These are phyloP conservation scores for Aldrovandia affinis DNA, from an alignment of 2,797 vertebrate genomes.

Conservation along the genomic window DNA sequence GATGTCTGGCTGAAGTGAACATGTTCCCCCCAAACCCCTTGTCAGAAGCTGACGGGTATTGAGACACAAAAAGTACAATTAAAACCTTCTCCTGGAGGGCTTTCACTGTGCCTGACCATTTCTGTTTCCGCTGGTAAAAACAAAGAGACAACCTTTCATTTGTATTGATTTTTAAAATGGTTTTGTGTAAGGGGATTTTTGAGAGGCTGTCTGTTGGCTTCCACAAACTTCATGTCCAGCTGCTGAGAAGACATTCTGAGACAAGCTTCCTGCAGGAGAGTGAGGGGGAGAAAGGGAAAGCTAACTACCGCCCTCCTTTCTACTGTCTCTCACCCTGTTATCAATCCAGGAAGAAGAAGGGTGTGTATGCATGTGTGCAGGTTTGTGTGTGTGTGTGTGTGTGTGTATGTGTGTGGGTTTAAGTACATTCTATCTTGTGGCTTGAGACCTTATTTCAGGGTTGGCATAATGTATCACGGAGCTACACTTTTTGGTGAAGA, in stretches of 20 bases:
- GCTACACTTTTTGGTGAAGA: constrained; percentile 37
- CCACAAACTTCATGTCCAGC: constrained; percentile 22
- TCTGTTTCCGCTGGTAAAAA: not conserved
- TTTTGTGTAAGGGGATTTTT: constrained; percentile 39
- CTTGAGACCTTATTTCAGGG: constrained; percentile 37
- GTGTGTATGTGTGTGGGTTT: not conserved
- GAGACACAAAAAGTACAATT: not conserved
- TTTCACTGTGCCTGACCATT: not conserved
- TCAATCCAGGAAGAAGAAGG: constrained; percentile 77
- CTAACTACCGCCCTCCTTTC: constrained; percentile 66
- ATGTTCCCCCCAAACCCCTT: not conserved
- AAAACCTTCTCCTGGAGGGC: not conserved
- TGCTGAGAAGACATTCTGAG: constrained; percentile 70
- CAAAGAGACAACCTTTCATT: not conserved
- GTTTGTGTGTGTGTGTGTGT: constrained; percentile 14
- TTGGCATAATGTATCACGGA: constrained; percentile 24
- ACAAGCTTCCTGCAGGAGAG: constrained; percentile 65
- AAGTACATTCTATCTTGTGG: constrained; percentile 45
- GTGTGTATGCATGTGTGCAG: constrained; percentile 46
- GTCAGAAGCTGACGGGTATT: not conserved
- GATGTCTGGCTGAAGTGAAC: not conserved
- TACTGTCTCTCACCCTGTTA: constrained; percentile 69
- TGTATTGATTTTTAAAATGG: not conserved
- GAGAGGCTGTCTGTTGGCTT: constrained; percentile 58
- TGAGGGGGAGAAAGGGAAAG: constrained; percentile 48